Percentiles rank a stretch among this genome's conserved stretches.
Evolutionary conservation across 2,113 vertebrate genomes (phyloP).

Genomic region (Jacana jacana): DNA sequence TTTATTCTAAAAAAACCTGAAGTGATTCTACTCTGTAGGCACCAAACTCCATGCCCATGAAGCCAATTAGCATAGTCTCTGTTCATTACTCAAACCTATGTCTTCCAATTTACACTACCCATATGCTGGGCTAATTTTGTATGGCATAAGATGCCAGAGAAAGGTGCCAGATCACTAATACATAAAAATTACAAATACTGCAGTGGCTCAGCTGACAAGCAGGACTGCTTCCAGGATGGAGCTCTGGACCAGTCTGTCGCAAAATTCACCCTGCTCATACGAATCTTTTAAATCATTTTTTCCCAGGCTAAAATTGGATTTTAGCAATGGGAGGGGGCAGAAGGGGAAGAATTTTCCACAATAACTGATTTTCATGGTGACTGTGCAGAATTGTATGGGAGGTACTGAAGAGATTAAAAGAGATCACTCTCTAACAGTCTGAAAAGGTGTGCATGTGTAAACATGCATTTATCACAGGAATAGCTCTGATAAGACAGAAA

Average conservation of each 20-base stretch:
- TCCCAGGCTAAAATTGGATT: slow-evolving; percentile 17
- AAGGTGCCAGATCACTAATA: slow-evolving; percentile 51
- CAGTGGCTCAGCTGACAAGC: slow-evolving; percentile 25
- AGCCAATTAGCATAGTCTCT: slow-evolving; percentile 34
- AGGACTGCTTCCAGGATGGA: slow-evolving; percentile 34
- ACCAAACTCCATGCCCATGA: neutral
- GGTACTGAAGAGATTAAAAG: neutral
- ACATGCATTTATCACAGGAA: neutral
- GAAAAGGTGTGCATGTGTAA: neutral
- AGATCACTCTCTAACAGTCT: neutral
- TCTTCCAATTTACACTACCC: slow-evolving; percentile 20
- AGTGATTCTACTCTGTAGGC: neutral
- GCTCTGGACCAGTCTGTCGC: neutral
- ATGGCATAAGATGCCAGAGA: neutral
- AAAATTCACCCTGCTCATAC: neutral
- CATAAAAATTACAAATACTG: slow-evolving; percentile 42
- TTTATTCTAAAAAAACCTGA: neutral
- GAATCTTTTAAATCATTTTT: slow-evolving; percentile 7
- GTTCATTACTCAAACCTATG: slow-evolving; percentile 41
- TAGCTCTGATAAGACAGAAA: neutral
- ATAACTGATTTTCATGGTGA: neutral
- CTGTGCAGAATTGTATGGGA: neutral
- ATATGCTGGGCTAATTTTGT: slow-evolving; percentile 50
- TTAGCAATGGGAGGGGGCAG: neutral
- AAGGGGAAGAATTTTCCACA: slow-evolving; percentile 19